Percentiles rank a stretch among this genome's conserved stretches.
Evolutionary conservation across 1,140 invertebrate genomes (phyloP).

Genomic region (Megathymus violae): DNA sequence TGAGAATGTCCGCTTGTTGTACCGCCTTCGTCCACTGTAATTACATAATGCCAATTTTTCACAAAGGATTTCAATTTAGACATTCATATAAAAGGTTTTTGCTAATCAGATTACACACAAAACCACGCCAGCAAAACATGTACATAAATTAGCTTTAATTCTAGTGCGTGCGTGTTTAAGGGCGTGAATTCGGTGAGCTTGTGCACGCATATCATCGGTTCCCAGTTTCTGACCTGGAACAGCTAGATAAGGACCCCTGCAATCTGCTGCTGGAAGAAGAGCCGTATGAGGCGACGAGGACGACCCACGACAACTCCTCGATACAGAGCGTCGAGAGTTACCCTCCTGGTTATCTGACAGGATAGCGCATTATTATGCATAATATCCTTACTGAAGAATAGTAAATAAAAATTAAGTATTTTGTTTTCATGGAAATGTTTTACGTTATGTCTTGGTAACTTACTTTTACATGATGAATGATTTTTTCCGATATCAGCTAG

Average conservation of each 20-base stretch:
- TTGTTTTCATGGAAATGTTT: no score
- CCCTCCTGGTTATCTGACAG: slow-evolving; percentile 86
- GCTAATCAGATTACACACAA: slow-evolving; percentile 23
- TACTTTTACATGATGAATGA: slow-evolving; percentile 97
- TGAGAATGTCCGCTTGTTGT: slow-evolving; percentile 69
- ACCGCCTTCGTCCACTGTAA: slow-evolving; percentile 78
- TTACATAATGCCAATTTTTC: slow-evolving; percentile 62
- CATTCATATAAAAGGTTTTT: slow-evolving; percentile 2
- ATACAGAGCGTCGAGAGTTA: slow-evolving; percentile 79
- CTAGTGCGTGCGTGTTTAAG: slow-evolving; percentile 56
- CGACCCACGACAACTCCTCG: slow-evolving; percentile 79
- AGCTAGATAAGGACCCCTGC: slow-evolving; percentile 90
- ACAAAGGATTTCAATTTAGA: slow-evolving; percentile 37
- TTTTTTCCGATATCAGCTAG: slow-evolving; percentile 98
- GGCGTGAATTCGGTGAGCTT: slow-evolving; percentile 61
- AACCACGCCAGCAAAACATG: slow-evolving; percentile 10
- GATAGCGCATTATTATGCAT: slow-evolving; percentile 77
- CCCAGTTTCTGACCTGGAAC: slow-evolving; percentile 88
- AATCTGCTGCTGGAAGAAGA: slow-evolving; percentile 86
- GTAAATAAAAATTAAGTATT: no score
- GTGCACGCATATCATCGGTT: slow-evolving; percentile 54
- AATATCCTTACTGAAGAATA: slow-evolving; percentile 39
- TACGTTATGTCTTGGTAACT: no score
- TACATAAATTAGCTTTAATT: slow-evolving; percentile 53
- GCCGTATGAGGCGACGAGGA: slow-evolving; percentile 85